A percentile compares a stretch with the other conserved stretches of the same genome.
Evolutionary conservation across 2,797 vertebrate species (phyloP).

Genomic region (Hydrolagus colliei): DNA sequence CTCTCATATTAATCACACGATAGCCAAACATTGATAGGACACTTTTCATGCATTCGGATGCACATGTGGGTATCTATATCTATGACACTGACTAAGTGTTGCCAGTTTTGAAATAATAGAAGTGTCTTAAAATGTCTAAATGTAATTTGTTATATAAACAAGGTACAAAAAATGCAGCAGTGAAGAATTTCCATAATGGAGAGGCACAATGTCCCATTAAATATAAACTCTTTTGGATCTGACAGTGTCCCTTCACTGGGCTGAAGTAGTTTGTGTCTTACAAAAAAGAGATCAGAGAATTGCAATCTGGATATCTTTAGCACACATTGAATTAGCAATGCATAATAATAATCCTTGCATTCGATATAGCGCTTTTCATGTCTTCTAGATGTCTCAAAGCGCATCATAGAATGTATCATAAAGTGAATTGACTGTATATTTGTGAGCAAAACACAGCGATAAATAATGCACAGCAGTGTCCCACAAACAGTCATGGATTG

Average conservation of each 20-base stretch:
- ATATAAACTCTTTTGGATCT: slow-evolving; percentile 4
- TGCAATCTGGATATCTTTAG: background rate
- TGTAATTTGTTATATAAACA: slow-evolving; percentile 63
- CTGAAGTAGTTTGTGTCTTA: background rate
- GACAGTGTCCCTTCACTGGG: background rate
- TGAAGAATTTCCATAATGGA: slow-evolving; percentile 27
- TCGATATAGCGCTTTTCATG: too few species aligned
- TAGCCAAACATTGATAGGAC: slow-evolving; percentile 61
- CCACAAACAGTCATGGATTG: too few species aligned
- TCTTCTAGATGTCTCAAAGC: too few species aligned
- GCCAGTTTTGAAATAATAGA: slow-evolving; percentile 63
- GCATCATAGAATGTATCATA: too few species aligned
- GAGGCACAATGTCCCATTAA: slow-evolving; percentile 24
- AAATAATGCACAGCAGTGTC: too few species aligned
- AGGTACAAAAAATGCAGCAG: slow-evolving; percentile 41
- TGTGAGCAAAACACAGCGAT: too few species aligned
- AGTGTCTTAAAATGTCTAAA: slow-evolving; percentile 66
- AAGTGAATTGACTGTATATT: too few species aligned
- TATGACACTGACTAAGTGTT: slow-evolving; percentile 64
- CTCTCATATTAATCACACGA: slow-evolving; percentile 58
- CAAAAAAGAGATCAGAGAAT: slow-evolving; percentile 1
- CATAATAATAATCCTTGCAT: background rate
- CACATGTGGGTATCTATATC: slow-evolving; percentile 64
- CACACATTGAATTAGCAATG: background rate
- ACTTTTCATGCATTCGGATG: slow-evolving; percentile 62